Conservation (phyloP, 2,113 vertebrate genomes). For the Azemiops feae region DNA sequence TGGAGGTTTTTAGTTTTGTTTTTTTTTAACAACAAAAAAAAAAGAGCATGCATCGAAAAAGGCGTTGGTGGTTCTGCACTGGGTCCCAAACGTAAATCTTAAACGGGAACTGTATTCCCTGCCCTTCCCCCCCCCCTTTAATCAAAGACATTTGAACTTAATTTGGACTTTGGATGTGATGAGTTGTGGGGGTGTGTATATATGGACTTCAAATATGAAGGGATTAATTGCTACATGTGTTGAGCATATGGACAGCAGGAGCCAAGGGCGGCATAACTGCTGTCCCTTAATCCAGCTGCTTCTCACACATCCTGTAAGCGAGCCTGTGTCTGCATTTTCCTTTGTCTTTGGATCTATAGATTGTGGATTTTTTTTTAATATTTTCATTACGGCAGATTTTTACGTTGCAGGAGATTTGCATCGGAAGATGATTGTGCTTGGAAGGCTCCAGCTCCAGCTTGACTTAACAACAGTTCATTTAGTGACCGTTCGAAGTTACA, state of each 20-base stretch:
- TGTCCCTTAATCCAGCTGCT: neutral
- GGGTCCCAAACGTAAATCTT: neutral
- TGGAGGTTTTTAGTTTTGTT: neutral
- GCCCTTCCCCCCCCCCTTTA: neutral
- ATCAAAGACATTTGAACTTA: neutral
- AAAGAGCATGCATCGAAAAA: neutral
- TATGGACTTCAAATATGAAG: neutral
- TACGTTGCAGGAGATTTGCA: neutral
- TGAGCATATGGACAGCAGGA: neutral
- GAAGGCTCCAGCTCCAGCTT: neutral
- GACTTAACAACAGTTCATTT: neutral
- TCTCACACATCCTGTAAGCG: neutral
- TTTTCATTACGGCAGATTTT: neutral
- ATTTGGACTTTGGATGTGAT: neutral
- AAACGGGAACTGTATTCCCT: neutral
- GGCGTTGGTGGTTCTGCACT: fast-evolving
- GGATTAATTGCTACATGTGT: neutral
- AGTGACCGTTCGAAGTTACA: neutral
- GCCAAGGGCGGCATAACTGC: neutral
- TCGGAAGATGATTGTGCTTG: neutral
- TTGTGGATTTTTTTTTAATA: neutral
- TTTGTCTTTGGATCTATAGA: neutral
- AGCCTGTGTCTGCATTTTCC: neutral
- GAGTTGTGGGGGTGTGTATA: neutral
- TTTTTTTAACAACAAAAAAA: too few relatives aligned